Conservation (phyloP, 2,113 vertebrate genomes). For the Suricata suricatta region DNA sequence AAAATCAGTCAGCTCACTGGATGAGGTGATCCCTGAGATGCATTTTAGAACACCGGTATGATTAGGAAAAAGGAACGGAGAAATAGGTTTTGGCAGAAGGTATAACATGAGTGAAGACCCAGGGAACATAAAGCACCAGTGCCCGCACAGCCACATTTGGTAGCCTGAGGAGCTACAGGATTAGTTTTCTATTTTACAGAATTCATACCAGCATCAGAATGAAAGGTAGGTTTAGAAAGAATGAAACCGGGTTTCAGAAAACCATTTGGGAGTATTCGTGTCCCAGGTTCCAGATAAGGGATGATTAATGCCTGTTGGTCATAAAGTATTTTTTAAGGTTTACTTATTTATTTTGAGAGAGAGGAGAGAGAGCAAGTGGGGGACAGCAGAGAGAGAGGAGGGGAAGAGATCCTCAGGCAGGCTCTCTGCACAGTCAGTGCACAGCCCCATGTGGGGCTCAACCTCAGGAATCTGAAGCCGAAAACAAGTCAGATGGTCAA, state of each 20-base stretch:
- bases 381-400: too few relatives aligned
- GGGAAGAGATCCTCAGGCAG: too few relatives aligned
- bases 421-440: too few relatives aligned
- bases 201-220: not conserved
- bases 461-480: too few relatives aligned
- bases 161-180: not conserved
- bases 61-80: not conserved
- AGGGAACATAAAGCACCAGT: not conserved
- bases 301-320: not conserved
- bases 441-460: too few relatives aligned
- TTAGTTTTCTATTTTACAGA: slow-evolving; percentile 28
- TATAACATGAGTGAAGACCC: not conserved
- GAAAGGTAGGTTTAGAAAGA: slow-evolving; percentile 13
- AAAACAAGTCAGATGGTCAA: too few relatives aligned
- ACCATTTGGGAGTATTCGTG: not conserved
- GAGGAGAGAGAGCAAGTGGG: too few relatives aligned
- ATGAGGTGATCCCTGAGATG: not conserved
- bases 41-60: not conserved
- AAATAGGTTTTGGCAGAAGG: not conserved
- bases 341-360: too few relatives aligned
- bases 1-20: not conserved
- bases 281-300: not conserved
- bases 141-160: not conserved
- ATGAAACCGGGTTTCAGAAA: slow-evolving; percentile 5
- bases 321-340: not conserved